Base-by-base conservation (phyloP, 2,888 invertebrate species). In the Agrotis exclamationis region DNA sequence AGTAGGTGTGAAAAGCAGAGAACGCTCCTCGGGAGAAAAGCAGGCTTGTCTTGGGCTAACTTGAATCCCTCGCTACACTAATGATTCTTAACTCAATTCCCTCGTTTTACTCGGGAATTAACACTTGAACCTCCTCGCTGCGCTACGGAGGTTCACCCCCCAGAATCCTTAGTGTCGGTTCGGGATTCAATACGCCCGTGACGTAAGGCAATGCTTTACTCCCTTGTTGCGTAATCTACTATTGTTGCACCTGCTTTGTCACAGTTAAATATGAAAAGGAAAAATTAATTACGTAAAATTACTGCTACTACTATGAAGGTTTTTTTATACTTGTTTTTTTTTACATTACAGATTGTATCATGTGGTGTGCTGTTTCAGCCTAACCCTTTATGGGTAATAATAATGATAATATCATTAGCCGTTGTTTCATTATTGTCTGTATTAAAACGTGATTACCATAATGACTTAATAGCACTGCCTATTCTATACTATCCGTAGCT, bases 231-330 rank as follows among this genome's bases (percentile, higher is more conserved):
- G n/a, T n/a, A n/a, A n/a, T n/a, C n/a, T n/a, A n/a, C n/a, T n/a
- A n/a, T n/a, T 44, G n/a, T 57, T 16, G 24, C 14, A 65, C 48
- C 65, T 72, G 64, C 33, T 60, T 68, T 62, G 45, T 53, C 33
- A 44, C 24, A 28, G 14, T 44, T 69, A 39, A 66, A 58, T 64
- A 47, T 65, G 14, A 9, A 54, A 44, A 18, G 13, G n/a, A n/a
- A n/a, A 3, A 14, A 20, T 33, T 33, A 20, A 18, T 33, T 56
- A 33, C 18, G 6, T 33, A 20, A 14, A 33, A 56, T 14, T 3
- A 28, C 14, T n/a, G 3, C 7, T 20, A n/a, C 7, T 20, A n/a
- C n/a, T 56, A 20, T 4, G 2, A 33, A 33, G 39, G 4, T 33
- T 54, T 54, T 13, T n/a, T 9, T 1, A n/a, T n/a, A n/a, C n/a